Percentiles rank a stretch among this genome's conserved stretches.
Conservation (phyloP, 2,113 vertebrate genomes). For the Tauraco erythrolophus region DNA sequence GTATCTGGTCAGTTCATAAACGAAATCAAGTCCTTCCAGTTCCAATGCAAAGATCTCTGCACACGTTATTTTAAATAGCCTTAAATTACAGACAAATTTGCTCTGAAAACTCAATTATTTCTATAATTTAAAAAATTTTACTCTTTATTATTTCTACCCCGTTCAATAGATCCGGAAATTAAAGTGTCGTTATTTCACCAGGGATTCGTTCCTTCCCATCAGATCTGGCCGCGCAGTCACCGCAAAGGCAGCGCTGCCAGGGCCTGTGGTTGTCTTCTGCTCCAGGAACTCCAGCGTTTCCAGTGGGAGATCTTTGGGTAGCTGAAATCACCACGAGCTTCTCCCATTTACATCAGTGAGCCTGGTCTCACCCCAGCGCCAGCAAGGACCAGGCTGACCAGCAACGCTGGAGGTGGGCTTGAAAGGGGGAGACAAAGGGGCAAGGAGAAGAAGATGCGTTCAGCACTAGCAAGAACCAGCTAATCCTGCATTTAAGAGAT, state of each 20-base stretch:
- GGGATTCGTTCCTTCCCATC: background rate
- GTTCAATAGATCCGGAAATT: background rate
- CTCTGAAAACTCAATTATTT: slow-evolving; percentile 16
- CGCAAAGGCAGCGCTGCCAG: rapidly evolving
- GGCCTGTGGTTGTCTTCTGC: background rate
- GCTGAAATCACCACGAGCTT: background rate
- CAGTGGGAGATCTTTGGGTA: background rate
- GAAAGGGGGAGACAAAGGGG: background rate
- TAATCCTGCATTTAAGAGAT: background rate
- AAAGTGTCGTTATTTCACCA: background rate
- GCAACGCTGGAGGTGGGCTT: background rate
- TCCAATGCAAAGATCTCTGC: background rate
- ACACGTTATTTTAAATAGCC: background rate
- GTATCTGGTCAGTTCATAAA: slow-evolving; percentile 44
- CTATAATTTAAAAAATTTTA: background rate
- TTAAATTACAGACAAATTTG: slow-evolving; percentile 9
- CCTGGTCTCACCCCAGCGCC: background rate
- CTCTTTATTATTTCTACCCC: background rate
- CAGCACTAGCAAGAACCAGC: background rate
- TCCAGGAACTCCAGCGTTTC: background rate
- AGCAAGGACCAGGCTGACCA: background rate
- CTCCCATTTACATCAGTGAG: background rate
- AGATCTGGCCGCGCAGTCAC: rapidly evolving
- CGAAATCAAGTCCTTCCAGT: background rate
- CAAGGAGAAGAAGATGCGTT: background rate